These are phyloP conservation scores for Chaetura pelagica DNA, from an alignment of 2,113 vertebrate genomes.

Conservation along the genomic window DNA sequence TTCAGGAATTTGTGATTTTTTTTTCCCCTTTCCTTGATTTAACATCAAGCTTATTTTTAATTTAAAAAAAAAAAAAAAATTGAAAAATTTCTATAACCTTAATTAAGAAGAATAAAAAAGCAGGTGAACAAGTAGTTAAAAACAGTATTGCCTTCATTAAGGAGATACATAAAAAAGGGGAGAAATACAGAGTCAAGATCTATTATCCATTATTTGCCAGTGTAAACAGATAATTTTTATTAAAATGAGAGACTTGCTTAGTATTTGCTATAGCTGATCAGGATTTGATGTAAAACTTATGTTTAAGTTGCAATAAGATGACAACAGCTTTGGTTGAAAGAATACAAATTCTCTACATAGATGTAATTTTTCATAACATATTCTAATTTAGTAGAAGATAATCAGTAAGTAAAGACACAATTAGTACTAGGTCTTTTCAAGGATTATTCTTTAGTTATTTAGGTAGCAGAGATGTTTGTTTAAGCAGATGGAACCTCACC, in stretches of 20 bases:
- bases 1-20: background rate
- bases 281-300: background rate
- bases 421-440: background rate
- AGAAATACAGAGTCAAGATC: background rate
- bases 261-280: background rate
- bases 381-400: background rate
- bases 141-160: background rate
- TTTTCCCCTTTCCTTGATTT: background rate
- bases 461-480: background rate
- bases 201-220: background rate
- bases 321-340: background rate
- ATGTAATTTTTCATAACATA: background rate
- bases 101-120: background rate
- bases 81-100: background rate
- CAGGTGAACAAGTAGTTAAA: background rate
- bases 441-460: background rate
- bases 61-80: accelerated
- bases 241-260: background rate
- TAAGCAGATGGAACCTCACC: background rate
- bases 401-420: background rate
- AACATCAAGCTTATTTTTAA: background rate
- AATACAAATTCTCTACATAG: background rate
- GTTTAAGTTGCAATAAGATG: background rate
- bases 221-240: background rate
- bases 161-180: background rate